A percentile compares a stretch with the other conserved stretches of the same genome.
These are phyloP conservation scores for Spermophilus dauricus DNA, from an alignment of 2,113 vertebrate species.

Conservation along the genomic window DNA sequence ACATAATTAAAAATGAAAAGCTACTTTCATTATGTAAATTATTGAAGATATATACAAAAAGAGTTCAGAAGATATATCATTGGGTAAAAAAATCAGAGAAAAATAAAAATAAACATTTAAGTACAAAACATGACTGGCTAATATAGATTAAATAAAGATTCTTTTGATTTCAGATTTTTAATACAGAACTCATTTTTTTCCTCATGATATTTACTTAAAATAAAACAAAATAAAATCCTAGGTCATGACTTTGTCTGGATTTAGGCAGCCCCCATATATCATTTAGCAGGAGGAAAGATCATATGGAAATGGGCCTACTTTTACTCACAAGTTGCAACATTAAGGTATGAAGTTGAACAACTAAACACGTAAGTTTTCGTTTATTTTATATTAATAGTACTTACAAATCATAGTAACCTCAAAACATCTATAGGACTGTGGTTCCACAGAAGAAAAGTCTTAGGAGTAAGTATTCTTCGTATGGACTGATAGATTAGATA, in stretches of 20 bases:
- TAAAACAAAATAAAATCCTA: not conserved
- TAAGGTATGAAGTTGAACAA: too few species aligned
- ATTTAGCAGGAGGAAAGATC: not conserved
- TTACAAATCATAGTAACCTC: too few species aligned
- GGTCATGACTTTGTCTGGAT: not conserved
- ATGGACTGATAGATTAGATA: too few species aligned
- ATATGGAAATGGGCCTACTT: too few species aligned
- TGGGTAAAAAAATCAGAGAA: not conserved
- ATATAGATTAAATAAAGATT: not conserved
- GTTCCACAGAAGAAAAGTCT: too few species aligned
- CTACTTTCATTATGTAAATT: not conserved
- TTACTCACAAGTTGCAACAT: too few species aligned
- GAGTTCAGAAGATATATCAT: not conserved
- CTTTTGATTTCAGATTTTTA: not conserved
- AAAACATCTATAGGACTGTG: too few species aligned
- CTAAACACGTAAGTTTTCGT: too few species aligned
- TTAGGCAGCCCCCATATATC: not conserved
- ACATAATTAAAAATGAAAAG: not conserved
- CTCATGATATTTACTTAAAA: not conserved
- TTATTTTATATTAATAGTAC: too few species aligned
- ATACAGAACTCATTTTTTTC: not conserved
- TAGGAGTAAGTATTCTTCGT: too few species aligned
- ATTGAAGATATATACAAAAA: not conserved
- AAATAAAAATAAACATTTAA: not conserved
- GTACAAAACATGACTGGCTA: not conserved